Conservation (phyloP, 2,113 vertebrate genomes). For the Burhinus bistriatus region DNA sequence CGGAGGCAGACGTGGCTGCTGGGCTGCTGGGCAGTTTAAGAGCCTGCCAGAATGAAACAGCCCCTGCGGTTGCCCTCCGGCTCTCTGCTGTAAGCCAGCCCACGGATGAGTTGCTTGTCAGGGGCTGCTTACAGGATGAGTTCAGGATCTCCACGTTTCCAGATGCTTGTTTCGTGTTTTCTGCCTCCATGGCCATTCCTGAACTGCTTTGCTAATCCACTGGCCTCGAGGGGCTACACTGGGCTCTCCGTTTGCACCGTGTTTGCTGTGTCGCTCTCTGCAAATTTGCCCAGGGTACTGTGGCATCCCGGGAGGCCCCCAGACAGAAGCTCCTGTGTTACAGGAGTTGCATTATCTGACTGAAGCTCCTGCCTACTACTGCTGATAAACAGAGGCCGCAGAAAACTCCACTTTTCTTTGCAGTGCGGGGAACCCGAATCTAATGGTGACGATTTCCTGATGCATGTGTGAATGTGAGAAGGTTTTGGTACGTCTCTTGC, state of each 20-base stretch:
- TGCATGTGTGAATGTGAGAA: neutral
- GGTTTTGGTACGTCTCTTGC: neutral
- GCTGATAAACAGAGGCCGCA: neutral
- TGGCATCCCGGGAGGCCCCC: rapidly evolving
- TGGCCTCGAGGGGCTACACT: rapidly evolving
- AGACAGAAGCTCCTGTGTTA: rapidly evolving
- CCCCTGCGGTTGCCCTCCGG: too few relatives aligned
- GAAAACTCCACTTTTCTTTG: neutral
- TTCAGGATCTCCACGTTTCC: neutral
- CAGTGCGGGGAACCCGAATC: neutral
- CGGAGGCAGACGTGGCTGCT: neutral
- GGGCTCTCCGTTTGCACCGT: neutral
- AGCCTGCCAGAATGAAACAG: too few relatives aligned
- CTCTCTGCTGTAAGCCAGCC: neutral
- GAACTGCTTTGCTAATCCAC: neutral
- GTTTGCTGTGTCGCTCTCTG: neutral
- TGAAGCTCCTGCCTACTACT: neutral
- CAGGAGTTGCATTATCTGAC: neutral
- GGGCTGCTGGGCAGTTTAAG: neutral
- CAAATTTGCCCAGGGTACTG: neutral
- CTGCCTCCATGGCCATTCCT: neutral
- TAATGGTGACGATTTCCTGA: rapidly evolving
- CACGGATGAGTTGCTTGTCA: neutral
- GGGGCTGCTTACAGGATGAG: neutral
- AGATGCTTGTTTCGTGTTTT: neutral